Percentiles rank a stretch among this genome's conserved stretches.
phyloP scores from a whole-genome alignment of 2,888 invertebrate species.

The Pteria penguin region DNA sequence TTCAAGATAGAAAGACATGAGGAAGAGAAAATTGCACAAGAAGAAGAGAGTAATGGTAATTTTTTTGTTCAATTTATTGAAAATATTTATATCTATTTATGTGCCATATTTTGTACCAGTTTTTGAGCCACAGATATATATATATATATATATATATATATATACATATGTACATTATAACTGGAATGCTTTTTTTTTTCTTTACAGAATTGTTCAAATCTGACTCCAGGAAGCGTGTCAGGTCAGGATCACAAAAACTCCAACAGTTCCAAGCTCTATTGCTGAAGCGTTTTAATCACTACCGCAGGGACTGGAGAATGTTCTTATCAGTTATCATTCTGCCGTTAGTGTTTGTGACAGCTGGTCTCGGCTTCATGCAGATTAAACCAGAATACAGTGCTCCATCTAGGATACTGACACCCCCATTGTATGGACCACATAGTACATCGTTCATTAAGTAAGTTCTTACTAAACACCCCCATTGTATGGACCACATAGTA shows the following conservation, averaged over 20 bases:
- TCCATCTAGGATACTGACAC: conserved; percentile 73
- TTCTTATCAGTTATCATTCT: conserved; percentile 76
- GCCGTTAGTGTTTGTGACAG: conserved; percentile 77
- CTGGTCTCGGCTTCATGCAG: conserved; percentile 77
- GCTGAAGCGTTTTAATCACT: conserved; percentile 79
- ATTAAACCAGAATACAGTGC: conserved; percentile 71
- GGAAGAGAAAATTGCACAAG: no score
- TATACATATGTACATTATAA: no score
- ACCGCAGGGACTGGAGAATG: conserved; percentile 76
- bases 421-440: conserved; percentile 77
- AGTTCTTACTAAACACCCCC: conserved; percentile 42
- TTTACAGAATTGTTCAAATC: conserved; percentile 1
- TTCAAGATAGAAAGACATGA: neutral
- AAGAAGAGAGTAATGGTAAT: neutral
- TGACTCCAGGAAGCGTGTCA: conserved; percentile 19
- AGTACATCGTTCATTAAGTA: conserved; percentile 73
- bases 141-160: no score
- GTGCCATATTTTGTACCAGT: no score
- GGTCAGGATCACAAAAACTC: conserved; percentile 45
- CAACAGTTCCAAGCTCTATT: conserved; percentile 73
- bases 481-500: no score
- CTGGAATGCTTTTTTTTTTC: neutral
- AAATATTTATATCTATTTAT: no score
- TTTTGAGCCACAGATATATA: no score
- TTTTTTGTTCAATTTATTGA: no score